Percentiles rank a stretch among this genome's conserved stretches.
phyloP scores from a whole-genome alignment of 2,888 invertebrate species.

The Carabus problematicus region DNA sequence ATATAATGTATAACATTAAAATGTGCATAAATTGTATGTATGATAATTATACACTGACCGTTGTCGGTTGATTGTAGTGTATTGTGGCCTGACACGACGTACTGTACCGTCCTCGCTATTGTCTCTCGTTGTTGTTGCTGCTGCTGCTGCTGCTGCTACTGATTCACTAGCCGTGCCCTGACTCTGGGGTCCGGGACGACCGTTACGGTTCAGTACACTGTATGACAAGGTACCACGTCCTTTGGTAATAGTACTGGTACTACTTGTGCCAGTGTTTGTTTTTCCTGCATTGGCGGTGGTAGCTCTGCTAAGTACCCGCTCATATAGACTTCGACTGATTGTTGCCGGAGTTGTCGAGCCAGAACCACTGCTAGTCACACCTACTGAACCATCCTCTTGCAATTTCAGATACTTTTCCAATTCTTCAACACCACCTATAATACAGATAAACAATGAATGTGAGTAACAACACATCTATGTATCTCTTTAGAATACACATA shows the following conservation, averaged over 20 bases:
- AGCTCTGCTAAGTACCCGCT: slow-evolving; percentile 69
- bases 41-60: too few species aligned
- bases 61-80: slow-evolving; percentile 54
- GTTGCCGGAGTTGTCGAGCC: slow-evolving; percentile 68
- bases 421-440: slow-evolving; percentile 81
- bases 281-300: slow-evolving; percentile 47
- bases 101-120: slow-evolving; percentile 57
- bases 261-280: slow-evolving; percentile 45
- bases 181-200: slow-evolving; percentile 64
- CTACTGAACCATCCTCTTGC: slow-evolving; percentile 63
- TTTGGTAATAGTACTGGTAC: slow-evolving; percentile 44
- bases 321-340: slow-evolving; percentile 78
- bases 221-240: slow-evolving; percentile 53
- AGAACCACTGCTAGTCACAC: slow-evolving; percentile 58
- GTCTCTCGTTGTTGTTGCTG: slow-evolving; percentile 52
- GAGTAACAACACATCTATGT: too few species aligned
- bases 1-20: slow-evolving; percentile 1
- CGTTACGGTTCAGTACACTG: slow-evolving; percentile 68
- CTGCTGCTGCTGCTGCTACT: too few species aligned
- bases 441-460: slow-evolving; percentile 8
- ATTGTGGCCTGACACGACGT: slow-evolving; percentile 61
- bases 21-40: background rate
- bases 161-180: too few species aligned
- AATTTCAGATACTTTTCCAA: slow-evolving; percentile 77
- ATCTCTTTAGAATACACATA: background rate